A percentile compares a stretch with the other conserved stretches of the same genome.
These are phyloP conservation scores for Hassar affinis DNA, from an alignment of 2,113 vertebrate species.

Conservation along the genomic window DNA sequence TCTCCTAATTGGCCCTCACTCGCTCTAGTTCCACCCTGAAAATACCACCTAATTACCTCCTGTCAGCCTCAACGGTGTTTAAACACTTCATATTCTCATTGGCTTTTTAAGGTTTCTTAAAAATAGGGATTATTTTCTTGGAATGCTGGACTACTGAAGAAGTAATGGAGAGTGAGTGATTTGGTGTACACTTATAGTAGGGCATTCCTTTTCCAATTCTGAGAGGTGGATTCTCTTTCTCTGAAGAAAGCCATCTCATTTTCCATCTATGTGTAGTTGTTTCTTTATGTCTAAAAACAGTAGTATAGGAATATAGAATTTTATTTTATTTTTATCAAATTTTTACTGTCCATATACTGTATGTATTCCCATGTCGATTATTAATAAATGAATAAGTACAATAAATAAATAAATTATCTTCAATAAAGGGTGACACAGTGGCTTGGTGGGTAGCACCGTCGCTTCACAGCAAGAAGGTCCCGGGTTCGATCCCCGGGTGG, in stretches of 20 bases:
- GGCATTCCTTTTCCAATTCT: not conserved
- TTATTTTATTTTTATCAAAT: not conserved
- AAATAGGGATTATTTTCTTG: not conserved
- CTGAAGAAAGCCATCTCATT: not conserved
- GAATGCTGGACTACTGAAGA: not conserved
- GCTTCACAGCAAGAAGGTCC: no score
- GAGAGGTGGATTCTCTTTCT: not conserved
- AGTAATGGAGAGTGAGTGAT: not conserved
- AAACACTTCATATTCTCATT: not conserved
- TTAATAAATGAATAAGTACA: no score
- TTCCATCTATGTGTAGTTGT: not conserved
- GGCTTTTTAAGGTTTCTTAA: not conserved
- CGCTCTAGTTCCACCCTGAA: constrained; percentile 9
- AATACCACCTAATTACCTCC: constrained; percentile 24
- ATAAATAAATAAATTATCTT: no score
- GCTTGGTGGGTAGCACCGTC: no score
- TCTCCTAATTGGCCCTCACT: constrained; percentile 16
- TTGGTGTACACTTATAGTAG: not conserved
- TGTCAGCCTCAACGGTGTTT: not conserved
- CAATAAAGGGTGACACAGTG: no score
- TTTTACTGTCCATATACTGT: not conserved
- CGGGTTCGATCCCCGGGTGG: no score
- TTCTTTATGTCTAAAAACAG: not conserved
- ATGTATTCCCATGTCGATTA: no score
- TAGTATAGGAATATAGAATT: not conserved